These are phyloP conservation scores for Phataginus tetradactyla DNA, from an alignment of 2,797 vertebrate species.

Conservation along the genomic window DNA sequence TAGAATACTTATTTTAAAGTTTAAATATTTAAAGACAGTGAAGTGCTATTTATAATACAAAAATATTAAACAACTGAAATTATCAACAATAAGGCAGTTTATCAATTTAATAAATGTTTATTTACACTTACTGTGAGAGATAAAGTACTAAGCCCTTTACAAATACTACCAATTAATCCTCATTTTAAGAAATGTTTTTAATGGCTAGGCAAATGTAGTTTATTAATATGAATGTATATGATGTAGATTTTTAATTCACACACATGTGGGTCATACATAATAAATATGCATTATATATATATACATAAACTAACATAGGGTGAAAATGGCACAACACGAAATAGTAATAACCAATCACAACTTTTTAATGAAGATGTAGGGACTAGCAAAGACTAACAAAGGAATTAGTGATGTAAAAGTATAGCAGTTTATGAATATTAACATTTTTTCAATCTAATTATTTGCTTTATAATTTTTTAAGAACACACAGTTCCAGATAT, in stretches of 20 bases:
- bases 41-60: slow-evolving; percentile 8
- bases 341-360: neutral
- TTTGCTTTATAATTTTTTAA: neutral
- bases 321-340: slow-evolving; percentile 2
- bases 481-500: neutral
- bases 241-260: neutral
- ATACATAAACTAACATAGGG: neutral
- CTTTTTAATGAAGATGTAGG: neutral
- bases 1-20: slow-evolving; percentile 26
- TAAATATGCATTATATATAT: neutral
- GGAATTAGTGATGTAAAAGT: neutral
- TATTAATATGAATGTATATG: neutral
- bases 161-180: slow-evolving; percentile 25
- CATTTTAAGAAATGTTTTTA: slow-evolving; percentile 5
- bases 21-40: neutral
- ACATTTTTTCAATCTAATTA: neutral
- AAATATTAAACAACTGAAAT: slow-evolving; percentile 41
- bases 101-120: neutral
- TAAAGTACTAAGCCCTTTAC: neutral
- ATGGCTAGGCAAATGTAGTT: neutral
- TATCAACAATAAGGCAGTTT: neutral
- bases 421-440: neutral
- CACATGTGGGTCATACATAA: neutral
- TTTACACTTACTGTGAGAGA: neutral
- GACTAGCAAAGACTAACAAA: slow-evolving; percentile 20